These are phyloP conservation scores for Tricholauxania praeusta DNA, from an alignment of 2,888 invertebrate species.

Conservation along the genomic window DNA sequence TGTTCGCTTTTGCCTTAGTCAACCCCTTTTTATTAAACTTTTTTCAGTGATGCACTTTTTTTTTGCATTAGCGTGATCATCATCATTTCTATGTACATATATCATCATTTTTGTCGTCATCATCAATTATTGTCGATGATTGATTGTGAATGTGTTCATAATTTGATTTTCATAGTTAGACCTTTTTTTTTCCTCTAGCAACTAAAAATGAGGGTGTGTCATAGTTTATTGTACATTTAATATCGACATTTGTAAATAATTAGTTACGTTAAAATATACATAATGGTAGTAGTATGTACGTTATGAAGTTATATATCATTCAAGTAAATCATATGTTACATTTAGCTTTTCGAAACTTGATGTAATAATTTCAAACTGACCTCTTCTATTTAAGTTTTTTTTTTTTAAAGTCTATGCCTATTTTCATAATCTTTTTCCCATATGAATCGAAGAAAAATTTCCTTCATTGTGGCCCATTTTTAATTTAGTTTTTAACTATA, in stretches of 20 bases:
- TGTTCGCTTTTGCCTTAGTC: background rate
- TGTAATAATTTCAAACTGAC: no score
- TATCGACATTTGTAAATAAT: slow-evolving; percentile 43
- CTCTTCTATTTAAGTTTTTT: no score
- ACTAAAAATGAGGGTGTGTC: background rate
- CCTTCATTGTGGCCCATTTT: no score
- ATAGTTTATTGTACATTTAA: slow-evolving; percentile 22
- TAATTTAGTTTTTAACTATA: no score
- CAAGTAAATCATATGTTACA: no score
- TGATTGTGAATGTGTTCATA: slow-evolving; percentile 58
- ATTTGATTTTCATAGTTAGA: slow-evolving; percentile 47
- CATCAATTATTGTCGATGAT: slow-evolving; percentile 61
- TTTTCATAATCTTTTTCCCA: no score
- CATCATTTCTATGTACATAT: slow-evolving; percentile 39
- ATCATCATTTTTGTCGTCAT: slow-evolving; percentile 44
- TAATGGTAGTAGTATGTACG: no score
- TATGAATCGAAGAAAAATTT: no score
- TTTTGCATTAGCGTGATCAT: slow-evolving; percentile 20
- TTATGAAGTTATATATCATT: no score
- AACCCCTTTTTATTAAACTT: slow-evolving; percentile 18
- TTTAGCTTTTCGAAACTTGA: no score
- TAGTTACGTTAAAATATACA: slow-evolving; percentile 27
- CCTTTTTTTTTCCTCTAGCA: no score
- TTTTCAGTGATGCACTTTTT: background rate
- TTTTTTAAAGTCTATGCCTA: no score